A percentile compares a stretch with the other conserved stretches of the same genome.
Evolutionary conservation across 2,888 invertebrate genomes (phyloP).

Genomic region (Alviniconcha strummeri): DNA sequence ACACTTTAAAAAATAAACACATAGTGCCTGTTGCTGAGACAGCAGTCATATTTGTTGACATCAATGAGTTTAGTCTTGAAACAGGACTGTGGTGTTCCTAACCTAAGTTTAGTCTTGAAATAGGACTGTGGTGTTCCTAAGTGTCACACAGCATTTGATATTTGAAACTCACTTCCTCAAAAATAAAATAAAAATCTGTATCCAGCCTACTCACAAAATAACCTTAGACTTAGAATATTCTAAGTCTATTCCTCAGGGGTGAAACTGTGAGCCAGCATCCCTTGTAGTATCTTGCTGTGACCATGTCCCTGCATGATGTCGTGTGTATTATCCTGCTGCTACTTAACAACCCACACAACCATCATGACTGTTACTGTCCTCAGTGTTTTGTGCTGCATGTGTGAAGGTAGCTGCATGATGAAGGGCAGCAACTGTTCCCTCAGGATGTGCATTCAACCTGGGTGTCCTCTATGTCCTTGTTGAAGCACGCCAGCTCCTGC

Average conservation of each 20-base stretch:
- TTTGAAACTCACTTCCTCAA: too few relatives aligned
- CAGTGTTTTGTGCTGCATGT: conserved; percentile 33
- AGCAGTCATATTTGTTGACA: too few relatives aligned
- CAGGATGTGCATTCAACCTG: conserved; percentile 76
- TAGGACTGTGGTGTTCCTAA: too few relatives aligned
- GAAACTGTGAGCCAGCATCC: conserved; percentile 77
- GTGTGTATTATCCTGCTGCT: conserved; percentile 84
- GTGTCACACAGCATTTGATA: too few relatives aligned
- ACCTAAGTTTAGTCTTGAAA: too few relatives aligned
- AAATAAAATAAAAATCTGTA: too few relatives aligned
- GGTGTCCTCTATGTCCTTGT: conserved; percentile 79
- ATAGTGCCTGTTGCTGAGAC: too few relatives aligned
- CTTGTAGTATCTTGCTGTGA: conserved; percentile 80
- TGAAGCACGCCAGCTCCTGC: conserved; percentile 77
- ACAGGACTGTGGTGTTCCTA: too few relatives aligned
- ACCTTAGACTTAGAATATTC: conserved; percentile 71
- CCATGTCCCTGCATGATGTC: conserved; percentile 85
- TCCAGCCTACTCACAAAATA: too few relatives aligned
- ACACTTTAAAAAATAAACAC: too few relatives aligned
- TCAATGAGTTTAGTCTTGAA: too few relatives aligned
- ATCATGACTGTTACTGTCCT: conserved; percentile 29
- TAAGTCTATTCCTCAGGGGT: conserved; percentile 66
- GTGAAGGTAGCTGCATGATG: conserved; percentile 10
- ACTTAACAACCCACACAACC: conserved; percentile 83
- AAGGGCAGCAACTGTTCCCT: conserved; percentile 42